These are phyloP conservation scores for Numenius phaeopus DNA, from an alignment of 2,797 vertebrate species.

Conservation along the genomic window DNA sequence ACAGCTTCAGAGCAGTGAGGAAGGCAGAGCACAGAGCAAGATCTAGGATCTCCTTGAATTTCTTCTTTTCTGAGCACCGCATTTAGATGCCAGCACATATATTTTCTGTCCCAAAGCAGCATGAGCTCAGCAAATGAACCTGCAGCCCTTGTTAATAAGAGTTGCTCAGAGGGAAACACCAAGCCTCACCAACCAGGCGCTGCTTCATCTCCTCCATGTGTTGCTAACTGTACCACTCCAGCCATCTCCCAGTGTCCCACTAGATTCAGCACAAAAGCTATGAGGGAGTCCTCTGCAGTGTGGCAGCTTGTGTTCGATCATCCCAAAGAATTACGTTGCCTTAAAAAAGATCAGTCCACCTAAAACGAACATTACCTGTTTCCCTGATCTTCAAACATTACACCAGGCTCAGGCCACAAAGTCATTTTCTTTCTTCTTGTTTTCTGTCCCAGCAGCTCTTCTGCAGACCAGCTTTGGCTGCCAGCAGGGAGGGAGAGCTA, in stretches of 20 bases:
- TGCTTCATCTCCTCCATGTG: neutral
- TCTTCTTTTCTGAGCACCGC: neutral
- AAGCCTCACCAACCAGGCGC: neutral
- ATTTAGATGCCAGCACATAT: neutral
- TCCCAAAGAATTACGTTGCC: neutral
- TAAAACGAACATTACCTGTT: neutral
- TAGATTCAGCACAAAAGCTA: rapidly evolving
- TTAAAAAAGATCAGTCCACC: neutral
- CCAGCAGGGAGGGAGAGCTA: neutral
- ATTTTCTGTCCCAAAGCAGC: neutral
- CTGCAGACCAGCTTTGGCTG: neutral
- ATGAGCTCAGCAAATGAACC: neutral
- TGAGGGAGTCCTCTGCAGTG: neutral
- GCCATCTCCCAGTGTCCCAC: neutral
- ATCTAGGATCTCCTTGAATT: neutral
- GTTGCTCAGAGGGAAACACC: neutral
- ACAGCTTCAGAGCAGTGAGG: neutral
- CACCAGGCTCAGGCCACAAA: neutral
- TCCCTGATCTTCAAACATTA: neutral
- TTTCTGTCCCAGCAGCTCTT: neutral
- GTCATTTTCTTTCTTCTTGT: neutral
- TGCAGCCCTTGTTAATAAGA: neutral
- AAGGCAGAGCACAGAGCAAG: neutral
- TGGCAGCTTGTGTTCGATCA: neutral
- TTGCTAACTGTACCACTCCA: neutral